A percentile compares a stretch with the other conserved stretches of the same genome.
Conservation (phyloP, 92 coral and sea anemone genomes). For the Porites divaricata region DNA sequence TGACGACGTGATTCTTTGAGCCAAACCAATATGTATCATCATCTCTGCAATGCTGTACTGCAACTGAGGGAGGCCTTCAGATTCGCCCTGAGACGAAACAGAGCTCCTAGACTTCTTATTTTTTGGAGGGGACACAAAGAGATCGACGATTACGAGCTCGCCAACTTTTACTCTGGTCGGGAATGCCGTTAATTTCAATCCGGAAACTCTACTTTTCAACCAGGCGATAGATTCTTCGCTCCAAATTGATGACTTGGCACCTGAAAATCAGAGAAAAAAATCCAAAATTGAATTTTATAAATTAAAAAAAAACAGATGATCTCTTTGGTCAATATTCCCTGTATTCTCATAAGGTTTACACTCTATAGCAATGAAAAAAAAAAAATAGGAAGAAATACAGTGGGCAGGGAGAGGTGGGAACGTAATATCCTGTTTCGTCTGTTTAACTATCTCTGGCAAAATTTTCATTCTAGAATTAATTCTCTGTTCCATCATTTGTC, state of each 20-base stretch:
- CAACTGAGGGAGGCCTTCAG: conserved; percentile 55
- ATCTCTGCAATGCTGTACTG: conserved; percentile 75
- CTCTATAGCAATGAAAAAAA: no score
- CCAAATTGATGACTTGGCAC: conserved; percentile 61
- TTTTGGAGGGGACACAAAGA: conserved; percentile 48
- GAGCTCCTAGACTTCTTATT: conserved; percentile 1
- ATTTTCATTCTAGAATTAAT: no score
- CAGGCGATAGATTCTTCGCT: conserved; percentile 68
- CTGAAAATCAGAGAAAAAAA: neutral
- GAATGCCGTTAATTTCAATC: conserved; percentile 76
- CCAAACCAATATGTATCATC: conserved; percentile 71
- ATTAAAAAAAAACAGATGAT: no score
- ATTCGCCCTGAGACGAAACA: neutral
- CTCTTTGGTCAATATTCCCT: no score
- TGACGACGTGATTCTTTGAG: conserved; percentile 52
- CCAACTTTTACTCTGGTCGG: conserved; percentile 63
- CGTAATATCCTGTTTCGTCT: no score
- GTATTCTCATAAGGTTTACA: no score
- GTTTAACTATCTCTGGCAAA: no score
- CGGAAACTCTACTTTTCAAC: conserved; percentile 75
- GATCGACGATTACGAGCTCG: conserved; percentile 68
- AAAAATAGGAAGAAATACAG: no score
- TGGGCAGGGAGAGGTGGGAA: no score
- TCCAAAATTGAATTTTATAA: no score
- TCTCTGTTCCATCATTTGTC: no score